Conservation (phyloP, 1,140 invertebrate genomes). For the Drosophila erecta region DNA sequence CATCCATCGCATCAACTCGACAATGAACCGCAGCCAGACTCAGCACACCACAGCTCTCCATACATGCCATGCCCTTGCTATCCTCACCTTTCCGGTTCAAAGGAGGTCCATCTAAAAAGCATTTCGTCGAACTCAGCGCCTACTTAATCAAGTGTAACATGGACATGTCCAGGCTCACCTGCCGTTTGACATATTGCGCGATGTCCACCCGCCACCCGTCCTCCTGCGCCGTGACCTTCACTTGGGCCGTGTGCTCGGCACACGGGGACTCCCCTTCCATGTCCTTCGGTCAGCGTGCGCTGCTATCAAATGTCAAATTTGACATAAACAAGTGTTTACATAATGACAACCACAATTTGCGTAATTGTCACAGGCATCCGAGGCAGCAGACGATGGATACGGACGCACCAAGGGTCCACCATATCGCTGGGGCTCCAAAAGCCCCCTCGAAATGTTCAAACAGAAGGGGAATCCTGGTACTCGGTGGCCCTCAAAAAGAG, state of each 20-base stretch:
- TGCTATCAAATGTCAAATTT: constrained; percentile 81
- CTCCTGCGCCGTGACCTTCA: background rate
- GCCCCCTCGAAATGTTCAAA: constrained; percentile 23
- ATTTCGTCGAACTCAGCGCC: constrained; percentile 80
- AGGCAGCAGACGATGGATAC: constrained; percentile 7
- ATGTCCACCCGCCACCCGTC: constrained; percentile 1
- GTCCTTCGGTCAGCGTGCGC: constrained; percentile 16
- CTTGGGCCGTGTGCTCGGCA: background rate
- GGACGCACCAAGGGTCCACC: constrained; percentile 1
- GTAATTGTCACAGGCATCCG: constrained; percentile 69
- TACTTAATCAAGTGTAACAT: constrained; percentile 81
- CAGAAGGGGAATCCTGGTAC: constrained; percentile 1
- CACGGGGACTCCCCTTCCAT: background rate
- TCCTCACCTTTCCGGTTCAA: constrained; percentile 31
- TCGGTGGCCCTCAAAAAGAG: background rate
- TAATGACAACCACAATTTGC: constrained; percentile 82
- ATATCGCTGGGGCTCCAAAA: background rate
- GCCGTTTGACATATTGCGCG: constrained; percentile 62
- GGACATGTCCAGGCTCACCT: constrained; percentile 68
- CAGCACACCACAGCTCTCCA: background rate
- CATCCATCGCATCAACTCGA: constrained; percentile 27
- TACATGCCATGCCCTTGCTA: background rate
- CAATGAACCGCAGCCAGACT: constrained; percentile 25
- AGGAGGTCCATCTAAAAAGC: constrained; percentile 66
- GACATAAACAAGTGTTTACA: constrained; percentile 82